phyloP scores from a whole-genome alignment of 2,113 vertebrate genomes.

The Parus major region DNA sequence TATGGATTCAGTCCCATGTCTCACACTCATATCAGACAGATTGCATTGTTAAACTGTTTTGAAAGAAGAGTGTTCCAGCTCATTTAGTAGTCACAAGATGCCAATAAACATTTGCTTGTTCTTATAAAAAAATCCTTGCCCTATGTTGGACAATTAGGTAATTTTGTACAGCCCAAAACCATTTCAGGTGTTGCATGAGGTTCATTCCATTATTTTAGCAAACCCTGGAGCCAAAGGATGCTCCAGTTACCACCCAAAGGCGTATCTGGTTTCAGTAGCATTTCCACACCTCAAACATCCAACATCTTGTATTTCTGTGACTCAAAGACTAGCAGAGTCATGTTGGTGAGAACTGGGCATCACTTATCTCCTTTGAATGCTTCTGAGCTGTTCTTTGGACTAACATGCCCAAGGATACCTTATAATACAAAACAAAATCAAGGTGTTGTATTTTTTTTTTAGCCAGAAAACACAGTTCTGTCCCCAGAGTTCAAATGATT shows the following conservation, averaged over 20 bases:
- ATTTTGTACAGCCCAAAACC: neutral
- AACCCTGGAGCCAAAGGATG: neutral
- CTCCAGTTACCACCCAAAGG: neutral
- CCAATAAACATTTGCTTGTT: neutral
- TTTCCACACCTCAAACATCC: neutral
- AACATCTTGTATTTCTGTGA: neutral
- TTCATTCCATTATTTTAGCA: neutral
- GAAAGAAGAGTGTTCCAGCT: neutral
- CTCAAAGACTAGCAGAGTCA: neutral
- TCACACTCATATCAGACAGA: neutral
- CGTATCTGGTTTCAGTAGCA: neutral
- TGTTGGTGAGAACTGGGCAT: neutral
- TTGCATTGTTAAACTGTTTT: neutral
- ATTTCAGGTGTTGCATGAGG: neutral
- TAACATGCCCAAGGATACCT: neutral
- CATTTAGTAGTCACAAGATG: neutral
- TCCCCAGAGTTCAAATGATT: neutral
- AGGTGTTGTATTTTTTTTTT: neutral
- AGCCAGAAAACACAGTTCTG: neutral
- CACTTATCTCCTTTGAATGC: neutral
- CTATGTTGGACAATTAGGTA: neutral
- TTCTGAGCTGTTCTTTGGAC: neutral
- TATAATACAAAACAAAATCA: neutral
- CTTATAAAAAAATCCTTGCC: neutral
- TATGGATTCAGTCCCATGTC: neutral